Evolutionary conservation across 2,888 invertebrate species (phyloP).

Genomic region (Sylvicola cinctus): DNA sequence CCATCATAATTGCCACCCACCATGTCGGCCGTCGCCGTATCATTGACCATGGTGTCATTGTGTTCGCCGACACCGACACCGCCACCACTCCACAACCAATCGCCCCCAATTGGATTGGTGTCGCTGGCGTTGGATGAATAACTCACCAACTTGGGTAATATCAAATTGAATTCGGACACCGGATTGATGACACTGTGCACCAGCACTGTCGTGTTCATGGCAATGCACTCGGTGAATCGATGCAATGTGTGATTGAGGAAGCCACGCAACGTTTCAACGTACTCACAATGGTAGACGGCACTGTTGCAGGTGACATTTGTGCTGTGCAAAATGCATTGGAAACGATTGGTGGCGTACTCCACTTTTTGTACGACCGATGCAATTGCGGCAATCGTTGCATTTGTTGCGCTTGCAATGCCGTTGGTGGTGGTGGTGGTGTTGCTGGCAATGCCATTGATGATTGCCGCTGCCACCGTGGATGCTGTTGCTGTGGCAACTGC

Average conservation of each 20-base stretch:
- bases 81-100: no score
- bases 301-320: background rate
- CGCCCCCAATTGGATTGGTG: background rate
- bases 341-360: background rate
- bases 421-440: background rate
- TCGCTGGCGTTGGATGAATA: background rate
- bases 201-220: constrained; percentile 15
- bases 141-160: constrained; percentile 13
- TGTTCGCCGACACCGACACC: no score
- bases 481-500: background rate
- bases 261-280: constrained; percentile 13
- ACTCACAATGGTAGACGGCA: constrained; percentile 7
- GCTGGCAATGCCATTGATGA: background rate
- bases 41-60: background rate
- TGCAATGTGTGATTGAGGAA: background rate
- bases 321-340: constrained; percentile 1
- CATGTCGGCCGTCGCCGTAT: background rate
- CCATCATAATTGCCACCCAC: background rate
- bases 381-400: background rate
- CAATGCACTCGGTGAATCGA: constrained; percentile 11
- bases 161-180: constrained; percentile 19
- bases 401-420: background rate
- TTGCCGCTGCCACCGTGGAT: background rate
- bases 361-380: background rate
- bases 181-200: constrained; percentile 15